These are phyloP conservation scores for Chelon labrosus DNA, from an alignment of 2,797 vertebrate species.

Conservation along the genomic window DNA sequence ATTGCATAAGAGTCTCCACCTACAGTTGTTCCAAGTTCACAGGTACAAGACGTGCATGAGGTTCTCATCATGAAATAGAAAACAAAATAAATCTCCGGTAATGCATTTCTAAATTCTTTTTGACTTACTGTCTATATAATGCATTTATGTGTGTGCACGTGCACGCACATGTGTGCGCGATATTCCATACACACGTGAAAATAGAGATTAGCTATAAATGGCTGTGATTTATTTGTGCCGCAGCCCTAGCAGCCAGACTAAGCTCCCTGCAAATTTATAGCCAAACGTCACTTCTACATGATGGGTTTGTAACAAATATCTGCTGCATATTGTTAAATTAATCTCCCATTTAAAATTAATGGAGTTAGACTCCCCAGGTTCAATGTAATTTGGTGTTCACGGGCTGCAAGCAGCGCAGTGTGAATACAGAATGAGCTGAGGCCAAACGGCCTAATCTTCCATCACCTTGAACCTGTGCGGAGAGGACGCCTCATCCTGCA, in stretches of 20 bases:
- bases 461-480: conserved; percentile 99
- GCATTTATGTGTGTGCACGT: background rate
- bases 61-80: background rate
- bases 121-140: background rate
- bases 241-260: conserved; percentile 84
- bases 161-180: background rate
- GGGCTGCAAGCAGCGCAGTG: conserved; percentile 89
- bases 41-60: background rate
- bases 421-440: conserved; percentile 95
- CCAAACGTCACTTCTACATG: conserved; percentile 98
- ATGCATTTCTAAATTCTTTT: conserved; percentile 4
- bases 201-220: conserved; percentile 93
- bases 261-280: conserved; percentile 95
- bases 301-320: conserved; percentile 99
- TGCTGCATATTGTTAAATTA: conserved; percentile 99
- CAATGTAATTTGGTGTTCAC: conserved; percentile 99
- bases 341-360: conserved; percentile 99
- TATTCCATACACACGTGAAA: conserved; percentile 73
- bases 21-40: background rate
- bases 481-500: conserved; percentile 96
- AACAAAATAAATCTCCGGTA: background rate
- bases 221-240: conserved; percentile 93
- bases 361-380: conserved; percentile 99
- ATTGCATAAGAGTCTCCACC: background rate
- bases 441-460: conserved; percentile 98